Base-by-base conservation (phyloP, 2,113 vertebrate genomes). In the Butorides virescens region DNA sequence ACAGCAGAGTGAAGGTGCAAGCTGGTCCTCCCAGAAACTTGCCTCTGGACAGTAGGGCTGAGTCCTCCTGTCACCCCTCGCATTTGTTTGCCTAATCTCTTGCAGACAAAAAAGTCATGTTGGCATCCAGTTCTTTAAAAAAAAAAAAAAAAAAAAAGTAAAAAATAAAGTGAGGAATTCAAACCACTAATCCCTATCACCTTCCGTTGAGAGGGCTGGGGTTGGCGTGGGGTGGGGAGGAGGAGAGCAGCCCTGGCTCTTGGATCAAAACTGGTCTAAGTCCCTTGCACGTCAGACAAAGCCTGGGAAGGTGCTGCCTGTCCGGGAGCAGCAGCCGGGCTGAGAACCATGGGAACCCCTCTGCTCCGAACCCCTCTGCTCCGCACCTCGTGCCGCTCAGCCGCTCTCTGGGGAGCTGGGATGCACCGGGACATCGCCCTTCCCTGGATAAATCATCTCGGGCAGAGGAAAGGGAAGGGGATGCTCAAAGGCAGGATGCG, bases 321-420 rank as follows among this genome's bases (percentile, higher is more conserved):
- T 59, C 50, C 17, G 20, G 92, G 90, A 92, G 73, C 71, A 87
- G 61, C 93, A 90, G 65, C 97, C 94, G 95, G 95, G 47, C 70
- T 90, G 58, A 42, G 56, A 93, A 55, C 66, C 66, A 76, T 2
- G 1, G 53, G 58, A 49, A 16, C 12, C 11, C 36, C 47, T 72
- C 32, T 5, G 34, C 17, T 66, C 61, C 1, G 2, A 66, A 70
- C 91, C 72, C 17, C n/a, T 13, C 42, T 36, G 32, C 74, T 74
- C 71, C 0, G 5, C 72, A 73, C 25, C 58, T 66, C 1, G 3
- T 32, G 0, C 42, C 0, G 1, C 67, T 2, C 84, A 86, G 88
- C 53, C 47, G 13, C 76, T 81, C 44, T 65, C 75, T 10, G n/a
- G 68, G 74, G 49, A 95, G 76, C 21, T 36, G 32, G 52, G 52